These are phyloP conservation scores for Ctenodactylus gundi DNA, from an alignment of 2,113 vertebrate species.

Conservation along the genomic window DNA sequence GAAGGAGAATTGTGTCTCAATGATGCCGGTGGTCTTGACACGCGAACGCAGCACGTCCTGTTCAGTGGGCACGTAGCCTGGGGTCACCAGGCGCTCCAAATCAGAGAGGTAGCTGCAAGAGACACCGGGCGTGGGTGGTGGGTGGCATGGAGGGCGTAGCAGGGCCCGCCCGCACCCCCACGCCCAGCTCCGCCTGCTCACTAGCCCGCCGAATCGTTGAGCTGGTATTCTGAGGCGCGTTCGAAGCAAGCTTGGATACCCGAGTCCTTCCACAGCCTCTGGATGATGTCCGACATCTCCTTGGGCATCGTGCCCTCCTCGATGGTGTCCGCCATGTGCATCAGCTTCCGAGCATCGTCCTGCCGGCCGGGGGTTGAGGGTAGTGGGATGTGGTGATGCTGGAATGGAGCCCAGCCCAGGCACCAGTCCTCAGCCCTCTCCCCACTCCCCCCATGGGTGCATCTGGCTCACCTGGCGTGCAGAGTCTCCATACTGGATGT, in stretches of 20 bases:
- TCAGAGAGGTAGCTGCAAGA: slow-evolving; percentile 93
- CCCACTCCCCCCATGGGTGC: rapidly evolving
- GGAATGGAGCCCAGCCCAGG: neutral
- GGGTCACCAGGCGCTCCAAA: slow-evolving; percentile 91
- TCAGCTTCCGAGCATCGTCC: slow-evolving; percentile 95
- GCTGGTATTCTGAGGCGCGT: slow-evolving; percentile 97
- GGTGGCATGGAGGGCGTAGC: too few species aligned
- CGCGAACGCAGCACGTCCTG: slow-evolving; percentile 97
- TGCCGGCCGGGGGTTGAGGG: slow-evolving; percentile 68
- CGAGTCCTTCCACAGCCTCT: slow-evolving; percentile 94
- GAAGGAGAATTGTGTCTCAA: slow-evolving; percentile 94
- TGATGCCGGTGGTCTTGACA: slow-evolving; percentile 98
- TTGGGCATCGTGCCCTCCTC: slow-evolving; percentile 98
- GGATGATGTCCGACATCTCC: slow-evolving; percentile 95
- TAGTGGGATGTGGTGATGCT: neutral
- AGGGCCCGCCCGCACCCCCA: neutral
- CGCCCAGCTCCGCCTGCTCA: slow-evolving; percentile 71
- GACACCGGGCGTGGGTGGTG: neutral
- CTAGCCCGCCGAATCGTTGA: slow-evolving; percentile 98
- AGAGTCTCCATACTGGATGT: slow-evolving; percentile 90
- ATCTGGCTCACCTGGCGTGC: slow-evolving; percentile 86
- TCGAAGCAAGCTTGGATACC: slow-evolving; percentile 97
- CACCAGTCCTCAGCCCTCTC: neutral
- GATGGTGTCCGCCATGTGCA: slow-evolving; percentile 96
- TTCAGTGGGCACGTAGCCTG: slow-evolving; percentile 96